Conservation (phyloP, 2,888 invertebrate genomes). For the Diarsia brunnea region DNA sequence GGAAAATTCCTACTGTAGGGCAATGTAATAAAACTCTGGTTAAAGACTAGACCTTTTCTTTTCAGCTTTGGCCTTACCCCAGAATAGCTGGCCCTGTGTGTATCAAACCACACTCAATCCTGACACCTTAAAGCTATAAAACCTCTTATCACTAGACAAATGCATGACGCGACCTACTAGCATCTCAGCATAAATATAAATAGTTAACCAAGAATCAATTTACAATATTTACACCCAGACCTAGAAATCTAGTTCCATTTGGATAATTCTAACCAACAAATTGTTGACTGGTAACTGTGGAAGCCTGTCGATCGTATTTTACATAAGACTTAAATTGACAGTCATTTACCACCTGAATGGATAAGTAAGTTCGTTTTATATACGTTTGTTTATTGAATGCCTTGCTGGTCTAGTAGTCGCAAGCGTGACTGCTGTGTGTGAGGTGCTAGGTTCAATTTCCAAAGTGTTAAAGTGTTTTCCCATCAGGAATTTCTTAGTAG, state of each 20-base stretch:
- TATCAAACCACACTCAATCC: slow-evolving; percentile 4
- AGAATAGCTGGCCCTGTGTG: too few species aligned
- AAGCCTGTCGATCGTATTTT: slow-evolving; percentile 41
- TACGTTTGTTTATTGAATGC: background rate
- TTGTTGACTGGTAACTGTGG: slow-evolving; percentile 40
- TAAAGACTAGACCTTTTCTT: background rate
- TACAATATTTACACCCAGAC: slow-evolving; percentile 43
- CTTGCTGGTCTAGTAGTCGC: too few species aligned
- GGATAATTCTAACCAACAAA: slow-evolving; percentile 53
- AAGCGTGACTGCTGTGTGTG: too few species aligned
- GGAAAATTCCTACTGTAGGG: too few species aligned
- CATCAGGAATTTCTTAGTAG: too few species aligned
- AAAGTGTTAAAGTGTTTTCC: too few species aligned
- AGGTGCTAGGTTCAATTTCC: too few species aligned
- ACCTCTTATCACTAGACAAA: slow-evolving; percentile 43
- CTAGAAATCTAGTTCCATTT: slow-evolving; percentile 36
- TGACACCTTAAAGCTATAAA: slow-evolving; percentile 17
- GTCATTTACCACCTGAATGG: slow-evolving; percentile 40
- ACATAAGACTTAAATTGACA: slow-evolving; percentile 42
- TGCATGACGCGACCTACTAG: slow-evolving; percentile 50
- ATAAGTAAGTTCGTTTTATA: slow-evolving; percentile 30
- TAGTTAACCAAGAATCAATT: slow-evolving; percentile 54
- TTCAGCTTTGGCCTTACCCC: background rate
- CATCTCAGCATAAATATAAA: slow-evolving; percentile 43
- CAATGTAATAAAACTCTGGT: too few species aligned